Conservation (phyloP, 2,113 vertebrate species). For the Calcarius ornatus region DNA sequence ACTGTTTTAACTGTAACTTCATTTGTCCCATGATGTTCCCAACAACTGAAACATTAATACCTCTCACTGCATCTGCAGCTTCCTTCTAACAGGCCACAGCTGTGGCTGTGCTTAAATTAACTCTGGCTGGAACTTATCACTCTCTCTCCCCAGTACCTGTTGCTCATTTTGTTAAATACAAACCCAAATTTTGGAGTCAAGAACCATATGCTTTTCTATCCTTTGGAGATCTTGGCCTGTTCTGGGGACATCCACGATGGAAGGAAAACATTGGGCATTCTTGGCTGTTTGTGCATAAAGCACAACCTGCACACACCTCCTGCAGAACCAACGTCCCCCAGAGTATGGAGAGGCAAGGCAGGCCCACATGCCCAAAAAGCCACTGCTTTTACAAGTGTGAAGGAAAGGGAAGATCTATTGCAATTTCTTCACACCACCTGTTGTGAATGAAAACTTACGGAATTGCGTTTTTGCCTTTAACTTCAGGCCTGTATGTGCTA, state of each 20-base stretch:
- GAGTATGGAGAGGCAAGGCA: neutral
- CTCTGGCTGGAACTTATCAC: neutral
- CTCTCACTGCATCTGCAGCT: neutral
- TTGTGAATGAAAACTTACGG: neutral
- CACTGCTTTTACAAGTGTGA: neutral
- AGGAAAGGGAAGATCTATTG: neutral
- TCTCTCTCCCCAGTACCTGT: neutral
- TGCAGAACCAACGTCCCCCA: neutral
- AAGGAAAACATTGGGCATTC: neutral
- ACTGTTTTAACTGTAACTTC: neutral
- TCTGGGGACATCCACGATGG: neutral
- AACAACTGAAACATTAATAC: neutral
- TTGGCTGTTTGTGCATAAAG: neutral
- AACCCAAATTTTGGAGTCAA: neutral
- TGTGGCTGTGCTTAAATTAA: neutral
- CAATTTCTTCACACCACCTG: neutral
- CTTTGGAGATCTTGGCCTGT: neutral
- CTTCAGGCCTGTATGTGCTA: neutral
- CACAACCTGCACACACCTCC: neutral
- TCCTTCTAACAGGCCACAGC: neutral
- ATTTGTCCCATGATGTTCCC: neutral
- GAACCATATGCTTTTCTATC: neutral
- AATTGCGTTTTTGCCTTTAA: neutral
- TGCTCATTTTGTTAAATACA: neutral
- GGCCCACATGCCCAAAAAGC: rapidly evolving